Evolutionary conservation across 2,113 vertebrate genomes (phyloP).

Genomic region (Psittacula cyanocephala): DNA sequence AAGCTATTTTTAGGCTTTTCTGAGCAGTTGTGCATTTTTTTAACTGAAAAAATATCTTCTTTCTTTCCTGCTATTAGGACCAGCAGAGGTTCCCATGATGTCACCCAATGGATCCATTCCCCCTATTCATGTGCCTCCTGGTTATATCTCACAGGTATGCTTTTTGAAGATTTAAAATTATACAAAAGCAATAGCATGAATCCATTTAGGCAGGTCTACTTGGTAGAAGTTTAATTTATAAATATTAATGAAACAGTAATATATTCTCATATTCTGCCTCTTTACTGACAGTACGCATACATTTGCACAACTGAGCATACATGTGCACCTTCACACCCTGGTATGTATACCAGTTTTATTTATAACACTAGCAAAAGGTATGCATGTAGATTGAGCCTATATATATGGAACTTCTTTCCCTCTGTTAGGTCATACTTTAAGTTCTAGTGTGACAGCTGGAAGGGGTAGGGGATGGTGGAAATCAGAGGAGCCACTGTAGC

Average conservation of each 20-base stretch:
- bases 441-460: background rate
- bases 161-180: background rate
- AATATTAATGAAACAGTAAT: background rate
- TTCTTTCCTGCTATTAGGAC: constrained; percentile 75
- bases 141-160: constrained; percentile 97
- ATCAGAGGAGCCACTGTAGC: background rate
- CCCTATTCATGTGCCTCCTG: constrained; percentile 96
- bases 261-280: background rate
- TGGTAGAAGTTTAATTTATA: background rate
- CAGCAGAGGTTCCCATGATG: constrained; percentile 99
- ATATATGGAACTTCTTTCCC: rapidly evolving
- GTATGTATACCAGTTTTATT: rapidly evolving
- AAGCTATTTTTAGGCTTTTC: constrained; percentile 41
- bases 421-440: background rate
- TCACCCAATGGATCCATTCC: constrained; percentile 98
- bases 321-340: background rate
- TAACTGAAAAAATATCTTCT: background rate
- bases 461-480: background rate
- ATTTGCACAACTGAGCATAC: background rate
- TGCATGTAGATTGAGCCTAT: background rate
- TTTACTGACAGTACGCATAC: background rate
- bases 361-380: background rate
- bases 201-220: background rate
- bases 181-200: background rate
- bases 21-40: background rate